Base-by-base conservation (phyloP, 2,888 invertebrate species). In the Embidobia sp. region DNA sequence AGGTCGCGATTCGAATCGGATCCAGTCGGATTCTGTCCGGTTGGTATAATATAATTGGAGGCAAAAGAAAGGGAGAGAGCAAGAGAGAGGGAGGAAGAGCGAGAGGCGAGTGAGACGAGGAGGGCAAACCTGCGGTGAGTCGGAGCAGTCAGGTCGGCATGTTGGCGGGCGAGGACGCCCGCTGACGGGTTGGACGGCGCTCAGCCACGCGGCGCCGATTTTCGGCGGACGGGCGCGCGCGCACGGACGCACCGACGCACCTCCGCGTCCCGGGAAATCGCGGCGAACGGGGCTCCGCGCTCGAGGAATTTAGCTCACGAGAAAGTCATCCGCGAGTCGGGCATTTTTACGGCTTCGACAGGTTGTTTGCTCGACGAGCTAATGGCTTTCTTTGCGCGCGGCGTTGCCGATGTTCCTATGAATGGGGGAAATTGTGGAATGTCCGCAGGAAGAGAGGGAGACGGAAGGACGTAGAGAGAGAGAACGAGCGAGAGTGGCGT, bases 281-380 rank as follows among this genome's bases (percentile, higher is more conserved):
- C 31, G 55, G 33, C 35, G 40, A 53, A 35, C 40, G 16, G 27
- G 37, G n/a, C 57, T 31, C n/a, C 64, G 64, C 51, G 59, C 53
- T 74, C 59, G 6, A 33, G 61, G 66, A 66, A 74, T 66, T 51
- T 66, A 69, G 76, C 35, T 70, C 76, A 70, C 76, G 76, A 70
- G 76, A 76, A 76, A 76, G 76, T 70, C 70, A 76, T 64, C 46
- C 51, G 76, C 69, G 69, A 70, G 29, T 67, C 35, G 55, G 51
- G 57, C 76, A 76, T 76, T 76, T 76, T 76, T 76, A 64, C 15
- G 49, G 53, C 76, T 76, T 76, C 77, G 72, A 72, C 77, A 72
- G 72, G 77, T 72, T 77, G 77, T 67, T 72, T 55, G 72, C 72
- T 72, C 69, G 63, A 19, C 61, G 48, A 61, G 37, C 22, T 48